phyloP scores from a whole-genome alignment of 2,113 vertebrate species.

The Nansenia antarctica region DNA sequence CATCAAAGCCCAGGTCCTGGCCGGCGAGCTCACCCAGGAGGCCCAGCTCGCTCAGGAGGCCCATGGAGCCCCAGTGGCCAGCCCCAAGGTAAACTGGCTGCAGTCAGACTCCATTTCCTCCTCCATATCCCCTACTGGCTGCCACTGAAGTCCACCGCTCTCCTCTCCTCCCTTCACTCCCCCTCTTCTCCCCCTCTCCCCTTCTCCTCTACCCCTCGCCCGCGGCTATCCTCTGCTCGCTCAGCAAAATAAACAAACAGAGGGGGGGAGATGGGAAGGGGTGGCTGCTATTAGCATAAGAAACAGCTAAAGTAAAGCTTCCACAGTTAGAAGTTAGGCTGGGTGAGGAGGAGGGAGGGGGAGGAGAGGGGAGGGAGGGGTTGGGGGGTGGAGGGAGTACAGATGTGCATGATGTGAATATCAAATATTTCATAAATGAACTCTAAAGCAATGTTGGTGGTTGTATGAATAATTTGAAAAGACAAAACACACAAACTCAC shows the following conservation, averaged over 20 bases:
- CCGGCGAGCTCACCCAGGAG: constrained; percentile 57
- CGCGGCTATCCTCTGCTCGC: constrained; percentile 41
- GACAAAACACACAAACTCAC: constrained; percentile 14
- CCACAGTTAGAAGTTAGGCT: constrained; percentile 24
- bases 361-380: neutral
- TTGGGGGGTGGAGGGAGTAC: constrained; percentile 1
- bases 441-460: constrained; percentile 26
- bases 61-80: constrained; percentile 72
- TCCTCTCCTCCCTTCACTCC: constrained; percentile 79
- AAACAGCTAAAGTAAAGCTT: constrained; percentile 40
- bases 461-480: constrained; percentile 50
- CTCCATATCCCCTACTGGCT: constrained; percentile 64
- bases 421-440: constrained; percentile 41
- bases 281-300: constrained; percentile 48
- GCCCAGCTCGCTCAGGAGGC: constrained; percentile 64
- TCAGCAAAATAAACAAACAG: constrained; percentile 61
- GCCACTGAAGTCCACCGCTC: constrained; percentile 77
- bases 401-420: constrained; percentile 40
- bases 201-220: constrained; percentile 51
- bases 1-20: constrained; percentile 92
- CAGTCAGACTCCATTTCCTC: constrained; percentile 76
- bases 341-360: constrained; percentile 1
- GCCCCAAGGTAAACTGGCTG: constrained; percentile 85
- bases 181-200: constrained; percentile 77
- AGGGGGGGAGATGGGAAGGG: constrained; percentile 9